These are phyloP conservation scores for Agrypnus murinus DNA, from an alignment of 2,888 invertebrate species.

Conservation along the genomic window DNA sequence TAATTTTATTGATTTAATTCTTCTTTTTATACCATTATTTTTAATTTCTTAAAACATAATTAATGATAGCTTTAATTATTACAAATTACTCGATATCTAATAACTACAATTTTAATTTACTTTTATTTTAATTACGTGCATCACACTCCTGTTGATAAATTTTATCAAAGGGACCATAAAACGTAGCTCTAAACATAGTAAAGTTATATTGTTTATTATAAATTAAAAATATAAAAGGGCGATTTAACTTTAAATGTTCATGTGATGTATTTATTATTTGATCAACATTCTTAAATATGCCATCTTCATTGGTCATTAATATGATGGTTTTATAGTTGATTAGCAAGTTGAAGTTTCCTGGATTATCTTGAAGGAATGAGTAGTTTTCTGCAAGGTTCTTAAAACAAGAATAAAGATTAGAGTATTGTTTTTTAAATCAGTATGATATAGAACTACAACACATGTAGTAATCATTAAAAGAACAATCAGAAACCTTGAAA, in stretches of 20 bases:
- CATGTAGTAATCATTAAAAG: too few relatives aligned
- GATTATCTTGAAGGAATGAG: conserved; percentile 12
- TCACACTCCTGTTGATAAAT: conserved; percentile 11
- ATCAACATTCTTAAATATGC: neutral
- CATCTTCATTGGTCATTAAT: conserved; percentile 7
- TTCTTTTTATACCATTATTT: too few relatives aligned
- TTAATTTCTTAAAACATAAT: too few relatives aligned
- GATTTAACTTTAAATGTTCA: conserved; percentile 1
- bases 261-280: too few relatives aligned
- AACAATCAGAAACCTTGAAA: too few relatives aligned
- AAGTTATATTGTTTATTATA: conserved; percentile 8
- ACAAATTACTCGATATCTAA: too few relatives aligned
- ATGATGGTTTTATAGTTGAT: conserved; percentile 5
- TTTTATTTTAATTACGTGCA: too few relatives aligned
- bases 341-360: conserved; percentile 4
- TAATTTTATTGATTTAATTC: too few relatives aligned
- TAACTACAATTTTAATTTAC: too few relatives aligned
- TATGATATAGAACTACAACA: too few relatives aligned
- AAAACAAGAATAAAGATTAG: neutral
- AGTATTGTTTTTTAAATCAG: too few relatives aligned
- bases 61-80: too few relatives aligned
- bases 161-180: conserved; percentile 11
- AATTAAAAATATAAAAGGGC: conserved; percentile 19
- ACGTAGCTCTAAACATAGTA: conserved; percentile 3
- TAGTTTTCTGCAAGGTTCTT: neutral